Evolutionary conservation across 2,888 invertebrate genomes (phyloP), one percentile per base, ranked within the genome.

Genomic region (Reticulitermes lucifugus): DNA sequence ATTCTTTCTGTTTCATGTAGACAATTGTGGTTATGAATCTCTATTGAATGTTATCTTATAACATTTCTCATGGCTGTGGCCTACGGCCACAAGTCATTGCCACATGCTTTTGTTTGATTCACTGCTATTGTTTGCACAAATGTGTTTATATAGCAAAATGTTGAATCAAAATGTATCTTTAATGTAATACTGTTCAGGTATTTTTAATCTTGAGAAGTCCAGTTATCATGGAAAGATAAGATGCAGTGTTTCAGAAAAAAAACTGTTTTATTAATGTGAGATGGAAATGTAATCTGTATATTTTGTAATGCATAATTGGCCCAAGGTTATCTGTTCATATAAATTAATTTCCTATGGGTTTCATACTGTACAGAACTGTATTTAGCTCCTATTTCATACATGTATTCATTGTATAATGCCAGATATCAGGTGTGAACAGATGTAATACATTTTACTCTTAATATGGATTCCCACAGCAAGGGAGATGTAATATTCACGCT

Each of bases 241-340:
- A 77, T 46, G 46, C 77, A 77, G 2, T 77, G 51, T 77, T 46
- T 46, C 22, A 46, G 77, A 21, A 77, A 22, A 22, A 77, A 77
- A 10, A 51, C 5, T 77, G 77, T 77, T 77, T 46, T 81, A 70
- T 46, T 12, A 81, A 81, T 43, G 14, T 70, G 81, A 70, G 46
- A 81, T 41, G 81, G 43, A 81, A n/a, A 70, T 79, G 25, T 25
- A 18, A 79, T 29, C 22, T 84, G 81, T 84, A 84, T 73, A 84
- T 84, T 80, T 71, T 84, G 84, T 84, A 81, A 46, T 81, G 79
- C 81, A 65, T 60, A 84, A 59, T 59, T 60, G 59, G 81, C 60
- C 25, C 25, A 21, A 35, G n/a, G 43, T 60, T 51, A 71, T 60
- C 41, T 55, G 70, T 73, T 84, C 65, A 71, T 75, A 75, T 83